Base-by-base conservation (phyloP, 2,797 vertebrate genomes). In the Poeciliopsis gracilis region DNA sequence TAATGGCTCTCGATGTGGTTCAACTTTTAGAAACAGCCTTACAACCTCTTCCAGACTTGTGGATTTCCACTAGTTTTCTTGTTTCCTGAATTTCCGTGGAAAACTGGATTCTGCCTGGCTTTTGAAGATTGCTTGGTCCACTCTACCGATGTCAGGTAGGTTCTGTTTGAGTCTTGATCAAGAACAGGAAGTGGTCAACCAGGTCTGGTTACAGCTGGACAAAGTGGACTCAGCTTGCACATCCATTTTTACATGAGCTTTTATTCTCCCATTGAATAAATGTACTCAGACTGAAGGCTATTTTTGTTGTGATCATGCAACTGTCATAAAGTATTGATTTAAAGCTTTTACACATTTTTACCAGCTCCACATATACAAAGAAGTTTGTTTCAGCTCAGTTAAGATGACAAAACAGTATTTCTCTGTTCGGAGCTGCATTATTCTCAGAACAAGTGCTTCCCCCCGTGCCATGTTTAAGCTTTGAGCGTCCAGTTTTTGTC, bases 381-480 rank as follows among this genome's bases (percentile, higher is more conserved):
- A 18, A 4, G 4, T 43, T 69, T 13, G 38, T n/a, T 13, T 69
- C 12, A 28, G 67, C n/a, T 70, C 25, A 23, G 10, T 45, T 45
- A 28, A 41, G 25, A 46, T 28, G 41, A 46, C 25, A 67, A 7
- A 46, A 45, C 41, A 8, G 13, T 28, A 45, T 28, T 7, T 45
- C 23, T 45, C 12, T 70, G 20, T 25, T 43, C 23, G 1, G 38
- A 69, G 10, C 20, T n/a, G 11, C 5, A 18, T 16, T 9, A 41
- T n/a, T n/a, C 38, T 69, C 33, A 66, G 63, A 38, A 41, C 63
- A 41, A 66, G 3, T 13, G 18, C 36, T 43, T 12, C 7, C 2
- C 12, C 12, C 2, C 6, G 6, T 3, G 0, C 4, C 2, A 7
- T 28, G n/a, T 16, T 46, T 25, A 69, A 5, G 0, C 4, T 15